These are phyloP conservation scores for Scaptodrosophila latifasciaeformis DNA, from an alignment of 2,888 invertebrate species.

Conservation along the genomic window DNA sequence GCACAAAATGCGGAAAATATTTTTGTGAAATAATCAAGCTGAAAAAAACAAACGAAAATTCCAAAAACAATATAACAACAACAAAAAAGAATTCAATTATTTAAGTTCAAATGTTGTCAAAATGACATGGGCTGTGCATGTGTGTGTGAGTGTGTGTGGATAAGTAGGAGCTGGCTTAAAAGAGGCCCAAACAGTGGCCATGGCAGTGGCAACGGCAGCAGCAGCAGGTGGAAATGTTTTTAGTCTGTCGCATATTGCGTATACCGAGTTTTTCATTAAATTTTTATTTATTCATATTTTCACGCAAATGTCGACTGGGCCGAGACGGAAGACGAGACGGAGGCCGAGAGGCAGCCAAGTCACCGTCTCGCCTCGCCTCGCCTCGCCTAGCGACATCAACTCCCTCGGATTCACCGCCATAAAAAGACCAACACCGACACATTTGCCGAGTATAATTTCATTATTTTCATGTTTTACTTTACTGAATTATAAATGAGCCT, in stretches of 20 bases:
- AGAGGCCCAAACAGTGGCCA: constrained; percentile 6
- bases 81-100: constrained; percentile 58
- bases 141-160: no score
- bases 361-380: no score
- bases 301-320: constrained; percentile 10
- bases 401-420: no score
- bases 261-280: constrained; percentile 60
- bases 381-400: no score
- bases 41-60: no score
- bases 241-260: constrained; percentile 40
- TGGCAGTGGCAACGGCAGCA: background rate
- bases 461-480: constrained; percentile 66
- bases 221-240: background rate
- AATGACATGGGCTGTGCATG: no score
- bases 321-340: background rate
- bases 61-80: no score
- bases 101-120: constrained; percentile 41
- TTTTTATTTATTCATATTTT: constrained; percentile 49
- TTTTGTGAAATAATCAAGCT: background rate
- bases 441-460: constrained; percentile 64
- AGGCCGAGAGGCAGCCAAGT: no score
- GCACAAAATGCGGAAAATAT: background rate
- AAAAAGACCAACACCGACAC: no score
- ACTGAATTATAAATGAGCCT: constrained; percentile 62
- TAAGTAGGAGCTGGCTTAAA: constrained; percentile 40